Conservation (phyloP, 37 sponge, comb jelly and placozoan genomes). For the Halisarca cf. caerulea region DNA sequence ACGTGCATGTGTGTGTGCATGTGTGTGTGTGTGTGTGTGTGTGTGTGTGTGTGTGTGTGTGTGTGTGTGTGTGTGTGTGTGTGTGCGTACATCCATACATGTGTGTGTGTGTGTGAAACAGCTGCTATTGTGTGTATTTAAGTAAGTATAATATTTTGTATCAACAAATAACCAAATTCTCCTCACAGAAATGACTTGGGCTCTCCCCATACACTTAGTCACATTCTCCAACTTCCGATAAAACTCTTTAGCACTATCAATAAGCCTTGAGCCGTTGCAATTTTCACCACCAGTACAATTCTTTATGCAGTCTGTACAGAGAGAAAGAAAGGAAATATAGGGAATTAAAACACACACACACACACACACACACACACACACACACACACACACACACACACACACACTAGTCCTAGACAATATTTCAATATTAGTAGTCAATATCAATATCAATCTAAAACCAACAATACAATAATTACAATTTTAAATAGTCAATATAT, state of each 20-base stretch:
- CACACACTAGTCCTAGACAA: too few relatives aligned
- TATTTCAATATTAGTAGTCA: too few relatives aligned
- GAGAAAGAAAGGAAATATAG: not conserved
- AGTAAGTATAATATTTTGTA: too few relatives aligned
- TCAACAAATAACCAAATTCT: not conserved
- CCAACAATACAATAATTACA: too few relatives aligned
- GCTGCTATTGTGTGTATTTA: too few relatives aligned
- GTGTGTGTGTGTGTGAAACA: not conserved
- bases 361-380: not conserved
- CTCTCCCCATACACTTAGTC: not conserved
- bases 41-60: conserved; percentile 12
- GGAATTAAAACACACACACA: not conserved
- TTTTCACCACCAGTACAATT: not conserved
- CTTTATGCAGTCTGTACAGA: not conserved
- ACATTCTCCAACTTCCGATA: not conserved
- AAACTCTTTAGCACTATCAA: not conserved
- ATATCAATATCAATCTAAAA: too few relatives aligned
- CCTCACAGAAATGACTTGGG: not conserved
- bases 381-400: not conserved
- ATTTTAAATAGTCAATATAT: too few relatives aligned
- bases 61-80: conserved; percentile 17
- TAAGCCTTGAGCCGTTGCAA: not conserved
- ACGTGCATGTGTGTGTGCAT: not conserved
- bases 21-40: conserved; percentile 14
- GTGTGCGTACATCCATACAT: not conserved